Evolutionary conservation across 2,888 invertebrate species (phyloP), one percentile per base, ranked within the genome.

Genomic region (Drosophila subquinaria): DNA sequence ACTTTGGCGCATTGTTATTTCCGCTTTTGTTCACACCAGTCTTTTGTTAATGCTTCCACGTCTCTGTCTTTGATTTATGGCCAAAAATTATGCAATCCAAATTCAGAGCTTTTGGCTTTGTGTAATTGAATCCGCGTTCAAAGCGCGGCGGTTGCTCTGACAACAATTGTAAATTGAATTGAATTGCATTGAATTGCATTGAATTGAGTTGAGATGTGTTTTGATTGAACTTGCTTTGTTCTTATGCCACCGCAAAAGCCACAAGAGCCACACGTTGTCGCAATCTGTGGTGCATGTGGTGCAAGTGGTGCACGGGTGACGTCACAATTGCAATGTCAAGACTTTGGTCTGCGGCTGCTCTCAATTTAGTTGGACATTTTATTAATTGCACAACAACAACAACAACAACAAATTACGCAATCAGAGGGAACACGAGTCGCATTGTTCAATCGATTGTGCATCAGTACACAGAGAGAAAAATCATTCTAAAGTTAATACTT

Each of bases 321-420:
- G 67, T 53, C 61, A 43, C 50, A 51, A 51, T 30, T 11, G 75
- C 65, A 73, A 71, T 81, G 73, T 83, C 69, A 76, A 82, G 79
- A 59, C 72, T 69, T 73, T 62, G 71, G 48, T 61, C 76, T 77
- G 85, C 63, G 85, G 84, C 79, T 73, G 76, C 47, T 74, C 86
- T 78, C 81, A 86, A 88, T 88, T 86, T 72, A 77, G 62, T 75
- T 68, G 72, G 79, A 84, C 86, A 82, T 86, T 81, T 86, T 76
- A 84, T 88, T 88, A 86, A 88, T 88, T 89, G 83, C 70, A 67
- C 52, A 68, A 45, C 70, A 73, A 64, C 69, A 66, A 66, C 67
- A 59, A 67, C 52, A 68, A 48, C 70, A 73, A 64, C 69, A 66
- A 66, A 70, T 61, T 69, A 67, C 20, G 61, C 71, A 70, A 74